phyloP scores from a whole-genome alignment of 2,113 vertebrate species.

The Cyprinodon brontotheroides region DNA sequence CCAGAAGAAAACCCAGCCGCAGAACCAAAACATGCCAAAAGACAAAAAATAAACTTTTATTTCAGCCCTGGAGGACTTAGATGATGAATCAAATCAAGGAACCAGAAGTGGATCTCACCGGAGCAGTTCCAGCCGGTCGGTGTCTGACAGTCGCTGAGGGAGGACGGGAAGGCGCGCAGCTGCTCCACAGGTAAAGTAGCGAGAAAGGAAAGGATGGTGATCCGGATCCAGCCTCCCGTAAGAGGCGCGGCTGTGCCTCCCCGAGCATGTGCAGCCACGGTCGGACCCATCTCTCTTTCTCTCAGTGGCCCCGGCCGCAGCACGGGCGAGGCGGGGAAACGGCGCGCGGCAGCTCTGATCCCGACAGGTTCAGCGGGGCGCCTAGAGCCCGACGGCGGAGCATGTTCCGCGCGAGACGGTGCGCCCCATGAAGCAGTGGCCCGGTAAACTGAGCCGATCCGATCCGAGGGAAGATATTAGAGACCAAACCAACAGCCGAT shows the following conservation, averaged over 20 bases:
- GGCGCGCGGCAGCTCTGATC: slow-evolving; percentile 70
- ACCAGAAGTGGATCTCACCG: slow-evolving; percentile 81
- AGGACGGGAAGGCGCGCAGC: slow-evolving; percentile 94
- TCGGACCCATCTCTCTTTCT: slow-evolving; percentile 64
- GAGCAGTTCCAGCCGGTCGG: slow-evolving; percentile 99
- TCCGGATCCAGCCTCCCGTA: slow-evolving; percentile 76
- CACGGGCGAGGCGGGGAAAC: slow-evolving; percentile 58
- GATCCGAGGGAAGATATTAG: slow-evolving; percentile 37
- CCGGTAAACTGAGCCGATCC: slow-evolving; percentile 50
- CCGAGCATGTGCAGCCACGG: slow-evolving; percentile 68
- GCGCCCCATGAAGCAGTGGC: slow-evolving; percentile 78
- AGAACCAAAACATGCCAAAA: neutral
- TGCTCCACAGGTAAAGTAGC: slow-evolving; percentile 84
- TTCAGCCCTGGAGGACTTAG: neutral
- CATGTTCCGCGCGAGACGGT: slow-evolving; percentile 79
- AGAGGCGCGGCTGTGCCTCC: slow-evolving; percentile 53
- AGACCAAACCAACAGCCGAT: neutral
- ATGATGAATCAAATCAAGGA: neutral
- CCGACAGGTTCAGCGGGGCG: slow-evolving; percentile 66
- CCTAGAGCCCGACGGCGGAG: slow-evolving; percentile 65
- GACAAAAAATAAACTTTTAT: slow-evolving; percentile 37
- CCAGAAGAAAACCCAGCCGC: neutral
- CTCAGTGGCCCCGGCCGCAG: slow-evolving; percentile 74
- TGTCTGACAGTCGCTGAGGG: slow-evolving; percentile 97
- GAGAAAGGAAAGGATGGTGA: slow-evolving; percentile 79